Evolutionary conservation across 2,797 vertebrate genomes (phyloP), one percentile per base, ranked within the genome.

Genomic region (Neopelma chrysocephalum): DNA sequence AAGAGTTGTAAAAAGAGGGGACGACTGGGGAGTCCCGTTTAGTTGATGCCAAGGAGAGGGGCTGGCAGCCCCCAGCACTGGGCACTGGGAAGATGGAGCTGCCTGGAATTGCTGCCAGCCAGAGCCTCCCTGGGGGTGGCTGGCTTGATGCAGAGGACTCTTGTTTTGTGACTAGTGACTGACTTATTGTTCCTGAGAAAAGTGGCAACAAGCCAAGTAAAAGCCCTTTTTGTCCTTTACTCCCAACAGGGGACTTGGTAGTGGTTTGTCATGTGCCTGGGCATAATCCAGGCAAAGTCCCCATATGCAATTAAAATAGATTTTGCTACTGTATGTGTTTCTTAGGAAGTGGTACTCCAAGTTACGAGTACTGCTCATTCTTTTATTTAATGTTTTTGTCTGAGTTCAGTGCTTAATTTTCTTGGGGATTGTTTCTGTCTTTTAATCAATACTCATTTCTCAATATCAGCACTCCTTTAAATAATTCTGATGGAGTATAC

Each of bases 151-250:
- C 11, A 22, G 62, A 32, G 50, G 27, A 19, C 72, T 75, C 82
- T 86, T 88, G 61, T 57, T 95, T 86, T 93, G 80, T 64, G 88
- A 51, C 69, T 72, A 72, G 58, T 76, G 85, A 86, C 76, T 96
- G 50, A 87, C 78, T 86, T 82, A 82, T 53, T 82, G 80, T 72
- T 90, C 50, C 70, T 65, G 58, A 82, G 82, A 78, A 78, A 88
- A 80, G 62, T 69, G 88, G 80, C 90, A 88, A 65, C 36, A 45
- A 84, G 85, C 85, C 93, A 94, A 94, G 38, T 78, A 72, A 94
- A 95, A 88, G 47, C 76, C 91, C 80, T 78, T 93, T 93, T 78
- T 93, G 90, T 95, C 80, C 66, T 94, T 95, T 65, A 72, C 66
- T 93, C 77, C 92, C 86, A 79, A 72, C 73, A 72, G 90, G 77